phyloP scores from a whole-genome alignment of 2,797 vertebrate genomes.

The Lacerta agilis region DNA sequence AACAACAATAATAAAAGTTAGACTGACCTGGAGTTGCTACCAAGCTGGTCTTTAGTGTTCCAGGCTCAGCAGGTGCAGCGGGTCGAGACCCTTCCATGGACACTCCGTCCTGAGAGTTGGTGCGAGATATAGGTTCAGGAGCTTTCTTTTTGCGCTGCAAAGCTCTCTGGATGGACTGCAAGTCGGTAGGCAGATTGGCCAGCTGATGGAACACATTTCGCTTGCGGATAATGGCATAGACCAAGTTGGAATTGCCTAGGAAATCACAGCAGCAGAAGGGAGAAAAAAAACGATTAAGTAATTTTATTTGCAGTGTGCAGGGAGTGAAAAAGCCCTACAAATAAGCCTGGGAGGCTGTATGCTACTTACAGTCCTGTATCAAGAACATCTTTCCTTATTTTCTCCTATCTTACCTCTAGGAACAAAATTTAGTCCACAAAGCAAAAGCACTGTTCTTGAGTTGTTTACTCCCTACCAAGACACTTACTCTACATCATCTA shows the following conservation, averaged over 20 bases:
- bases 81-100: constrained; percentile 97
- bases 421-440: background rate
- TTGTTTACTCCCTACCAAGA: background rate
- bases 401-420: background rate
- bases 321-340: background rate
- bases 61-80: constrained; percentile 92
- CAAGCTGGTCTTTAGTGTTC: constrained; percentile 93
- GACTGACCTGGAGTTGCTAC: constrained; percentile 91
- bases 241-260: constrained; percentile 91
- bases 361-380: background rate
- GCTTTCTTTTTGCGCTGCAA: constrained; percentile 90
- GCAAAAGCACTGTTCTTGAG: background rate
- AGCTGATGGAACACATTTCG: constrained; percentile 95
- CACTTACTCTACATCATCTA: background rate
- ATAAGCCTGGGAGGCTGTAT: background rate
- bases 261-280: constrained; percentile 53
- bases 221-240: constrained; percentile 98
- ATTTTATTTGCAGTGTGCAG: background rate
- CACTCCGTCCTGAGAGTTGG: constrained; percentile 90
- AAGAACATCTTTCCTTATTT: background rate
- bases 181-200: constrained; percentile 92
- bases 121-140: constrained; percentile 89
- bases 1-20: constrained; percentile 6
- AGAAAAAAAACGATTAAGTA: background rate
- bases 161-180: constrained; percentile 89